Base-by-base conservation (phyloP, 2,888 invertebrate genomes). In the Mythimna albipuncta region DNA sequence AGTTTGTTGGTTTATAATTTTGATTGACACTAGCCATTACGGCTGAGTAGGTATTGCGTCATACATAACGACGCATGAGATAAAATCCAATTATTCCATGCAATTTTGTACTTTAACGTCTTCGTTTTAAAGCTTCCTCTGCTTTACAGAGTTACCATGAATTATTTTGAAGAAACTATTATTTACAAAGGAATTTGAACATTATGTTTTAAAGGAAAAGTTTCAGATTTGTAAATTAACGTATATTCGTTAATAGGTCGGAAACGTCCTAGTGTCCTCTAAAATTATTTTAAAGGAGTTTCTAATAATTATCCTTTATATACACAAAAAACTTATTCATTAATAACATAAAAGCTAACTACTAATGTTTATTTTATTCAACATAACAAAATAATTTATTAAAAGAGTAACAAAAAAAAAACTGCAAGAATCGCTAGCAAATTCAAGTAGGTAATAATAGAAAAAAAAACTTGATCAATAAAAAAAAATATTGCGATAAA, bases 21-120 rank as follows among this genome's bases (percentile, higher is more conserved):
- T 96, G 96, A 96, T 96, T 96, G 96, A 96, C 96, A 96, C 93
- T 94, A 90, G 93, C 96, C 95, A 95, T 96, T 96, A 96, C 94
- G 93, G 93, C 91, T 91, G 93, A 93, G 92, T 93, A 92, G 93
- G 90, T 91, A 93, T 96, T 96, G 94, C 96, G 96, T 96, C 96
- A 96, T 93, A 93, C 87, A 89, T 90, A 93, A 92, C 92, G 91
- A 92, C 92, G 92, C 91, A 92, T 91, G 90, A 91, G 89, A 90
- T 89, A 88, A 88, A 84, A 85, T 82, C 44, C 74, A 82, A 80
- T 84, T 74, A 77, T 74, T 79, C 68, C 72, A 84, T 61, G 72
- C 84, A 62, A 89, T 79, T 87, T 75, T 84, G 72, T 74, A 84
- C 84, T 69, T 81, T 87, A 82, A 54, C 7, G 0, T n/a, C 50